Evolutionary conservation across 2,113 vertebrate genomes (phyloP).

Genomic region (Theropithecus gelada): DNA sequence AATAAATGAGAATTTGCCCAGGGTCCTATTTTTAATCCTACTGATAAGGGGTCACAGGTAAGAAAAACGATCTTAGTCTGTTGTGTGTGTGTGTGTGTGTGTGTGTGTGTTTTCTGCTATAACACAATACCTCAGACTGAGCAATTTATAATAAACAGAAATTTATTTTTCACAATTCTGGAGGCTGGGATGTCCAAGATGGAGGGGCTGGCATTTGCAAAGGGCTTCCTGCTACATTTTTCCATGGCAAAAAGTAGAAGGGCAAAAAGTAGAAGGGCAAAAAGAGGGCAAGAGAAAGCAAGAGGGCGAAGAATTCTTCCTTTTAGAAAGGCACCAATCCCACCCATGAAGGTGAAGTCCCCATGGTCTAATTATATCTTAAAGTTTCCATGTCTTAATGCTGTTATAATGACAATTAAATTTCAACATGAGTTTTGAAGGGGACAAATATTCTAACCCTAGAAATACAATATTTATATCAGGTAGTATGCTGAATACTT

Average conservation of each 20-base stretch:
- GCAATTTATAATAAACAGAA: not conserved
- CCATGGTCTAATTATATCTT: not conserved
- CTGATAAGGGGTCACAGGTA: not conserved
- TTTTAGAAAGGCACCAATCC: not conserved
- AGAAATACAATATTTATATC: not conserved
- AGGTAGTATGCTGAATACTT: not conserved
- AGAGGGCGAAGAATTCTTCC: fast-evolving
- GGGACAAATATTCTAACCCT: not conserved
- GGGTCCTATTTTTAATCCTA: not conserved
- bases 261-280: not conserved
- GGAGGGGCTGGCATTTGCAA: not conserved
- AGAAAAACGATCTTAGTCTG: not conserved
- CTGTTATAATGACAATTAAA: not conserved
- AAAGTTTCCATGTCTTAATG: not conserved
- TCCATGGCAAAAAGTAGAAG: not conserved
- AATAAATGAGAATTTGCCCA: not conserved
- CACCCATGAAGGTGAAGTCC: not conserved
- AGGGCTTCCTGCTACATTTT: not conserved
- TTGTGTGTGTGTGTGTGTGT: not conserved
- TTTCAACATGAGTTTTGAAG: not conserved
- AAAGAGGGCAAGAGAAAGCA: not conserved
- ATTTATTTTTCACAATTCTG: not conserved
- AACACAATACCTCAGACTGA: not conserved
- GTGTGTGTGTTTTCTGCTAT: not conserved
- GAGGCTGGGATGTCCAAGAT: not conserved